Evolutionary conservation across 2,888 invertebrate genomes (phyloP).

Genomic region (Heliothis peltigera): DNA sequence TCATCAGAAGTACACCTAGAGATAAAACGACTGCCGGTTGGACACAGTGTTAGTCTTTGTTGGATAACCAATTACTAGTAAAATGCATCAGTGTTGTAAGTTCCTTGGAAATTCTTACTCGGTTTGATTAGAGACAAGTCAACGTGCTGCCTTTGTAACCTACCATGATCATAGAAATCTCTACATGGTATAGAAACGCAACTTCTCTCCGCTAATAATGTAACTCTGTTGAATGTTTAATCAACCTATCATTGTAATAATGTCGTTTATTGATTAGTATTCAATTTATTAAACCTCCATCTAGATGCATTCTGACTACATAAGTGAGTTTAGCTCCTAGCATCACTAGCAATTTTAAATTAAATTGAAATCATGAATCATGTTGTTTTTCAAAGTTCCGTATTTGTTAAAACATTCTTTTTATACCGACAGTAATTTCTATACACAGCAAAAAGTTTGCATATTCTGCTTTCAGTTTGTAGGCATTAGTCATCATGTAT

Average conservation of each 20-base stretch:
- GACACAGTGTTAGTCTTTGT: slow-evolving; percentile 81
- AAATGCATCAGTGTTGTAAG: slow-evolving; percentile 64
- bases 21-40: slow-evolving; percentile 83
- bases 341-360: background rate
- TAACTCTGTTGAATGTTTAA: slow-evolving; percentile 11
- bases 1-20: slow-evolving; percentile 79
- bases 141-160: background rate
- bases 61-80: slow-evolving; percentile 63
- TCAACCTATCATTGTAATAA: slow-evolving; percentile 14
- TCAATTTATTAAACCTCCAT: slow-evolving; percentile 8
- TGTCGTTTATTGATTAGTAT: slow-evolving; percentile 14
- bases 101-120: slow-evolving; percentile 64
- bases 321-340: background rate
- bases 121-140: slow-evolving; percentile 26
- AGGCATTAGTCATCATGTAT: slow-evolving; percentile 1
- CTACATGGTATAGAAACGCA: background rate
- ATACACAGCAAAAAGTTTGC: background rate
- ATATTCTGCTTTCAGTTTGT: background rate
- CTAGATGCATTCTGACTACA: background rate
- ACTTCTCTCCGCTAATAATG: slow-evolving; percentile 10
- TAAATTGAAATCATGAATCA: background rate
- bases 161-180: background rate
- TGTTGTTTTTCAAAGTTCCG: background rate
- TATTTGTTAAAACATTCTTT: background rate
- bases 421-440: background rate